These are phyloP conservation scores for Torymus auratus DNA, from an alignment of 2,888 invertebrate species.

Conservation along the genomic window DNA sequence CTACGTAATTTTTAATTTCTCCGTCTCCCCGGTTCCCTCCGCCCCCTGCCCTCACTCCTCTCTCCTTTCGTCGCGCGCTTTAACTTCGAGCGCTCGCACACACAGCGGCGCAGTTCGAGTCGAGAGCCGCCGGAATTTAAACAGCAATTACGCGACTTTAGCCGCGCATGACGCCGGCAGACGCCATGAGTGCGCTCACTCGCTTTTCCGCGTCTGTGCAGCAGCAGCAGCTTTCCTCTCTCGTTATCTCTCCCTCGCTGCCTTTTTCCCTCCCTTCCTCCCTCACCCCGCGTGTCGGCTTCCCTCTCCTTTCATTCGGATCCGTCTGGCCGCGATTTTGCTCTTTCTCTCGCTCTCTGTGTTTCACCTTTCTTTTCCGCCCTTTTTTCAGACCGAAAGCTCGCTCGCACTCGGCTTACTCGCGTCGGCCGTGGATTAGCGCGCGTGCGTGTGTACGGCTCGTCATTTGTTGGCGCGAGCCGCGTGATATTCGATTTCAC, in stretches of 20 bases:
- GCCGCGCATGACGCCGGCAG: background rate
- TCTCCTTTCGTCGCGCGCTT: constrained; percentile 26
- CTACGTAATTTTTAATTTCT: too few species aligned
- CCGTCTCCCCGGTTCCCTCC: background rate
- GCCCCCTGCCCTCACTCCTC: too few species aligned
- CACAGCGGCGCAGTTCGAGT: constrained; percentile 29
- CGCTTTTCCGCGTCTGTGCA: background rate
- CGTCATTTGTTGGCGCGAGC: too few species aligned
- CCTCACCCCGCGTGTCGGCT: background rate
- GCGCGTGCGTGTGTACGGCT: background rate
- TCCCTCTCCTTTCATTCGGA: constrained; percentile 13
- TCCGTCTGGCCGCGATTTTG: constrained; percentile 27
- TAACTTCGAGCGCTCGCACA: background rate
- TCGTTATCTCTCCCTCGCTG: background rate
- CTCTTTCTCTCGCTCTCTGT: background rate
- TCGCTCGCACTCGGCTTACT: constrained; percentile 9
- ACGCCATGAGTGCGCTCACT: background rate
- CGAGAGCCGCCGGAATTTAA: constrained; percentile 50
- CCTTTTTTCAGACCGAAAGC: background rate
- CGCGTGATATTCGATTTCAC: too few species aligned
- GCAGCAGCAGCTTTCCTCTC: background rate
- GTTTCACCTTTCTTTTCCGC: background rate
- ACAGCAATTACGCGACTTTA: constrained; percentile 55
- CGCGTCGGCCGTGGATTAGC: constrained; percentile 17
- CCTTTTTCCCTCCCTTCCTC: constrained; percentile 11